These are phyloP conservation scores for Diachasmimorpha longicaudata DNA, from an alignment of 1,140 invertebrate species.

Conservation along the genomic window DNA sequence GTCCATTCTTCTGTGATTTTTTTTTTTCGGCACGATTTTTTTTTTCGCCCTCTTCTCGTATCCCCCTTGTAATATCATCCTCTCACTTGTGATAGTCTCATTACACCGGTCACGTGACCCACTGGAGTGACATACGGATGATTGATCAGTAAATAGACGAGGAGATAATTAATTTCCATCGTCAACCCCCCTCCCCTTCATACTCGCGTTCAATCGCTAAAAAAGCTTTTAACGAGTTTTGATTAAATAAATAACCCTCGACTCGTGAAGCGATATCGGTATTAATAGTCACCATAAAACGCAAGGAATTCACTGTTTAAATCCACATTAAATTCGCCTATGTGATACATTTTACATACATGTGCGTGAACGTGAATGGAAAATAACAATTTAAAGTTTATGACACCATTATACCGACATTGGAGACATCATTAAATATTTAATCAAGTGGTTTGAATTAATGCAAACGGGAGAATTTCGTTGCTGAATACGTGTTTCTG, in stretches of 20 bases:
- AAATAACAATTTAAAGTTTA: neutral
- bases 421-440: neutral
- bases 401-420: neutral
- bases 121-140: neutral
- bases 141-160: neutral
- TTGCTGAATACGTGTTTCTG: neutral
- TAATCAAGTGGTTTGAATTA: neutral
- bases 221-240: neutral
- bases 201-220: too few relatives aligned
- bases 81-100: neutral
- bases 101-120: neutral
- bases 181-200: too few relatives aligned
- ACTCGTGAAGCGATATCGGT: neutral
- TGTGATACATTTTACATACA: neutral
- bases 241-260: neutral
- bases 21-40: neutral
- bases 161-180: neutral
- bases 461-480: neutral
- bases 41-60: neutral
- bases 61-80: neutral
- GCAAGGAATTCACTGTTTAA: neutral
- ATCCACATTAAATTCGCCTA: neutral
- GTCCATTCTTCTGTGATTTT: slow-evolving; percentile 5
- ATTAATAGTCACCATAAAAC: neutral
- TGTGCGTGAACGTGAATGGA: neutral